Percentiles rank a stretch among this genome's conserved stretches.
These are phyloP conservation scores for Thaumatotibia leucotreta DNA, from an alignment of 1,140 invertebrate species.

Conservation along the genomic window DNA sequence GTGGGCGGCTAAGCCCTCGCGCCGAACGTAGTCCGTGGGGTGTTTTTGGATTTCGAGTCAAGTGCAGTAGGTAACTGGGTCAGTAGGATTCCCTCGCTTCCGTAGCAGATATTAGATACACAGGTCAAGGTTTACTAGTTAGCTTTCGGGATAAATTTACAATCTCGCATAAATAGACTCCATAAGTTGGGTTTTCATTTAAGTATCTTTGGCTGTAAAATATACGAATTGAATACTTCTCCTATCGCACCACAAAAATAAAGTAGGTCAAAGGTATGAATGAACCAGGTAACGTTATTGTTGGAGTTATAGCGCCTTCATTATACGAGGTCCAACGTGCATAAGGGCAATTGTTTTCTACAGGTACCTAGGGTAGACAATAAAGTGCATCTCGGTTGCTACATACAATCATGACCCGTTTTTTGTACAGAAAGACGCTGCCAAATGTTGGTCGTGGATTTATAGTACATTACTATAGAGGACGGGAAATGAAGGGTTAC, in stretches of 20 bases:
- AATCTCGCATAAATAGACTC: neutral
- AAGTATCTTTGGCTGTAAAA: too few species aligned
- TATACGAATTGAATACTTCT: too few species aligned
- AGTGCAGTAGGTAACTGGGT: constrained; percentile 62
- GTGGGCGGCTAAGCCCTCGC: neutral
- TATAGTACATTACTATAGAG: too few species aligned
- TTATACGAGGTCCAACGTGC: too few species aligned
- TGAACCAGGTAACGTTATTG: too few species aligned
- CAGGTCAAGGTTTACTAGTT: neutral
- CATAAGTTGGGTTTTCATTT: too few species aligned
- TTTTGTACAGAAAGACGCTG: neutral
- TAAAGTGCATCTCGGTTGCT: neutral
- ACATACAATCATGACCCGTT: neutral
- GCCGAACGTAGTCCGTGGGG: neutral
- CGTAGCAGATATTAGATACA: neutral
- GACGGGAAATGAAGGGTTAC: too few species aligned
- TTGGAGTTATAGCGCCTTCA: too few species aligned
- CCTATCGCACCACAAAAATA: too few species aligned
- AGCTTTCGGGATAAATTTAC: neutral
- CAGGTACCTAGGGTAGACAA: neutral
- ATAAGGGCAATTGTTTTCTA: neutral
- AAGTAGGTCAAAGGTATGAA: too few species aligned
- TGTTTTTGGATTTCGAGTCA: constrained; percentile 38
- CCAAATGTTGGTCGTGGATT: neutral
- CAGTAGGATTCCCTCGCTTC: constrained; percentile 32